These are phyloP conservation scores for Ursus arctos DNA, from an alignment of 2,113 vertebrate species.

Conservation along the genomic window DNA sequence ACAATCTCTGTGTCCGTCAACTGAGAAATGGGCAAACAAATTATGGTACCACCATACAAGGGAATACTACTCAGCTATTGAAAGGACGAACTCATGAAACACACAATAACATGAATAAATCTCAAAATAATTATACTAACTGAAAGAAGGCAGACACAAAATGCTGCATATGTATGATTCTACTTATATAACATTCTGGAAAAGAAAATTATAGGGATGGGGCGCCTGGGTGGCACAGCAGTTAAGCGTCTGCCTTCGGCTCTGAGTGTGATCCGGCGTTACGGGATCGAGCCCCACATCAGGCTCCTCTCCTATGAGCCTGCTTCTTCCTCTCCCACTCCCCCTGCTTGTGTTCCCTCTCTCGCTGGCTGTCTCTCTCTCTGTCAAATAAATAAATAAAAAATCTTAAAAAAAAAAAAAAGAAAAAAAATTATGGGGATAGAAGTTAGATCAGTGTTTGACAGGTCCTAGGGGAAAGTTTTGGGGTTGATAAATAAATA, in stretches of 20 bases:
- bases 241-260: too few species aligned
- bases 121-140: neutral
- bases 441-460: neutral
- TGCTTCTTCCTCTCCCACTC: too few species aligned
- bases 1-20: neutral
- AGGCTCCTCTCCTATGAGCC: too few species aligned
- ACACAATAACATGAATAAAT: neutral
- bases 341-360: too few species aligned
- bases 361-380: too few species aligned
- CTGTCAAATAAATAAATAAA: too few species aligned
- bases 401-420: too few species aligned
- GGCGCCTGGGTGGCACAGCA: neutral
- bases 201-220: neutral
- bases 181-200: neutral
- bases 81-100: neutral
- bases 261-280: too few species aligned
- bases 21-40: neutral
- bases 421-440: neutral
- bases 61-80: neutral
- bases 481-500: neutral
- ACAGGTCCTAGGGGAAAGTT: neutral
- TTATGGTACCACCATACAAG: neutral
- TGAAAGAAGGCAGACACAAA: neutral
- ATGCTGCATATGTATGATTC: neutral
- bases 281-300: too few species aligned